Percentiles rank a stretch among this genome's conserved stretches.
Conservation (phyloP, 2,797 vertebrate species). For the Eulemur mongoz region DNA sequence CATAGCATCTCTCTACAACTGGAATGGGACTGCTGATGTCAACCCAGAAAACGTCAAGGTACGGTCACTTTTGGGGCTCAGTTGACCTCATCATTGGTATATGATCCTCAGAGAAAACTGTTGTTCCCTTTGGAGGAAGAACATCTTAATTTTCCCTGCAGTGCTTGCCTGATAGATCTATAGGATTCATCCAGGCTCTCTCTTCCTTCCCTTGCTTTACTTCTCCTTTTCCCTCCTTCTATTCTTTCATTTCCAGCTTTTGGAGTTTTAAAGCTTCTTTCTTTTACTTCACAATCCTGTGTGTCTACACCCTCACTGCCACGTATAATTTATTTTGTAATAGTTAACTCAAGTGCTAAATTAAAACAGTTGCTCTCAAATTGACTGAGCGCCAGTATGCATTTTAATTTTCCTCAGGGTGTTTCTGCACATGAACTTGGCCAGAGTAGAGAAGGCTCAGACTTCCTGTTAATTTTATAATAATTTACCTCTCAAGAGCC, state of each 20-base stretch:
- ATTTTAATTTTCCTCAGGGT: not conserved
- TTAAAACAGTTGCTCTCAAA: not conserved
- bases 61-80: not conserved
- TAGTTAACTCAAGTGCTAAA: not conserved
- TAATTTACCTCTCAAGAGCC: not conserved
- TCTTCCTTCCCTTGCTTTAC: not conserved
- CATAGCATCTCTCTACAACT: slow-evolving; percentile 92
- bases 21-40: slow-evolving; percentile 94
- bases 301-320: not conserved
- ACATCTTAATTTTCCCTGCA: not conserved
- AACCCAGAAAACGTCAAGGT: slow-evolving; percentile 85
- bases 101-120: not conserved
- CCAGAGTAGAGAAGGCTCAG: not conserved
- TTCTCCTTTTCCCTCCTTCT: not conserved
- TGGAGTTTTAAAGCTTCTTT: not conserved
- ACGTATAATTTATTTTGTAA: not conserved
- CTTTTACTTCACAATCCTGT: not conserved
- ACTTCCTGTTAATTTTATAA: not conserved
- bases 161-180: rapidly evolving
- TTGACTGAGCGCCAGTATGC: not conserved
- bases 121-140: not conserved
- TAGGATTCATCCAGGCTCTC: rapidly evolving
- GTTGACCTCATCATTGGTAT: not conserved
- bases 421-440: not conserved
- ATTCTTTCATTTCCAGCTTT: not conserved